Evolutionary conservation across 1,140 invertebrate species (phyloP).

Genomic region (Leptopilina boulardi): DNA sequence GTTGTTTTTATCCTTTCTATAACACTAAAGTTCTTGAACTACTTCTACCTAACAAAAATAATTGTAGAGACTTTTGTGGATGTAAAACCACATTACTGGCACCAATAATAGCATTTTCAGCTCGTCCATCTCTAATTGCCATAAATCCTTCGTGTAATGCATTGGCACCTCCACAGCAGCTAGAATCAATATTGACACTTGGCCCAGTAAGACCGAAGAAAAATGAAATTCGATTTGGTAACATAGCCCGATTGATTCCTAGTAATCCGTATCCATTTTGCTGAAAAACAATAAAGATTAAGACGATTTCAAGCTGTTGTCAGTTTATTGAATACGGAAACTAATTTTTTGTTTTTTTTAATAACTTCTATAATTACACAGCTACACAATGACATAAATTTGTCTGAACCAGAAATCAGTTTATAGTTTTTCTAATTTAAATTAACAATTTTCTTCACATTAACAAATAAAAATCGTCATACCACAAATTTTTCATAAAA

Average conservation of each 20-base stretch:
- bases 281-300: conserved; percentile 61
- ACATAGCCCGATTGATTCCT: conserved; percentile 49
- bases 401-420: too few species aligned
- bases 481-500: not conserved
- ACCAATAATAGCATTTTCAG: conserved; percentile 78
- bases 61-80: conserved; percentile 53
- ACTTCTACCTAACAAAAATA: conserved; percentile 48
- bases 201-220: conserved; percentile 54
- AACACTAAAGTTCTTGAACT: not conserved
- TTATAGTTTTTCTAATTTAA: too few species aligned
- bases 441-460: too few species aligned
- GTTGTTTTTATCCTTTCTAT: too few species aligned
- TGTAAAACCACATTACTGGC: conserved; percentile 41
- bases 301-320: too few species aligned
- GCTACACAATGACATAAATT: too few species aligned
- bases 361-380: too few species aligned
- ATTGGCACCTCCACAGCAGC: conserved; percentile 61
- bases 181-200: conserved; percentile 72
- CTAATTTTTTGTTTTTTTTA: too few species aligned
- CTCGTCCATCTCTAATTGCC: conserved; percentile 76
- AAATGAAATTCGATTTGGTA: conserved; percentile 56
- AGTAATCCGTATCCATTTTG: conserved; percentile 47
- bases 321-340: too few species aligned
- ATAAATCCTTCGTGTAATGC: conserved; percentile 74
- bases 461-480: too few species aligned